Conservation (phyloP, 1,140 invertebrate genomes). For the Chionoecetes opilio region DNA sequence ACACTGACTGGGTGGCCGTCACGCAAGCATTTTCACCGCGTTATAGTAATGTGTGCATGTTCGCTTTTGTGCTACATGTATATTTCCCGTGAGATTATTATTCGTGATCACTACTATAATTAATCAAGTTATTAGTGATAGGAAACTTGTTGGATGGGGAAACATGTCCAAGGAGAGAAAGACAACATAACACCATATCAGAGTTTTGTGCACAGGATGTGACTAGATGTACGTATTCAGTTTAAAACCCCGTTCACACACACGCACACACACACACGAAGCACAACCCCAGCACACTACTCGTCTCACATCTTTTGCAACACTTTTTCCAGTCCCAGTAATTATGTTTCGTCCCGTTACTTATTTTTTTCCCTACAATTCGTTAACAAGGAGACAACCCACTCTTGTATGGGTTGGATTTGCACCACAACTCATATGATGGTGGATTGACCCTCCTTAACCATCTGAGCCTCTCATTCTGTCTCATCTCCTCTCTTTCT, state of each 20-base stretch:
- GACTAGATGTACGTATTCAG: slow-evolving; percentile 78
- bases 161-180: slow-evolving; percentile 76
- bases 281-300: slow-evolving; percentile 11
- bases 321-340: slow-evolving; percentile 65
- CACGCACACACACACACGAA: neutral
- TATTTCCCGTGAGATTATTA: slow-evolving; percentile 78
- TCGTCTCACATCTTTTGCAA: slow-evolving; percentile 67
- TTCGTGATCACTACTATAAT: slow-evolving; percentile 67
- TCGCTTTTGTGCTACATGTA: slow-evolving; percentile 79
- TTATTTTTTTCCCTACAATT: slow-evolving; percentile 43
- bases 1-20: slow-evolving; percentile 47
- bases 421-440: slow-evolving; percentile 79
- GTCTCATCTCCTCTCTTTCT: slow-evolving; percentile 44
- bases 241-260: slow-evolving; percentile 73
- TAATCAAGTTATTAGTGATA: slow-evolving; percentile 75
- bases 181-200: slow-evolving; percentile 75
- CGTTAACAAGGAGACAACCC: slow-evolving; percentile 72
- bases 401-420: slow-evolving; percentile 75
- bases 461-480: slow-evolving; percentile 37
- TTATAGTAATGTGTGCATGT: slow-evolving; percentile 79
- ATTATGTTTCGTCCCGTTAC: slow-evolving; percentile 35
- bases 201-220: slow-evolving; percentile 66
- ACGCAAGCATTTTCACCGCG: slow-evolving; percentile 76
- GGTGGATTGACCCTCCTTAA: slow-evolving; percentile 62
- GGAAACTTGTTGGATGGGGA: slow-evolving; percentile 67